Evolutionary conservation across 2,888 invertebrate species (phyloP).

Genomic region (Drosophila helvetica): DNA sequence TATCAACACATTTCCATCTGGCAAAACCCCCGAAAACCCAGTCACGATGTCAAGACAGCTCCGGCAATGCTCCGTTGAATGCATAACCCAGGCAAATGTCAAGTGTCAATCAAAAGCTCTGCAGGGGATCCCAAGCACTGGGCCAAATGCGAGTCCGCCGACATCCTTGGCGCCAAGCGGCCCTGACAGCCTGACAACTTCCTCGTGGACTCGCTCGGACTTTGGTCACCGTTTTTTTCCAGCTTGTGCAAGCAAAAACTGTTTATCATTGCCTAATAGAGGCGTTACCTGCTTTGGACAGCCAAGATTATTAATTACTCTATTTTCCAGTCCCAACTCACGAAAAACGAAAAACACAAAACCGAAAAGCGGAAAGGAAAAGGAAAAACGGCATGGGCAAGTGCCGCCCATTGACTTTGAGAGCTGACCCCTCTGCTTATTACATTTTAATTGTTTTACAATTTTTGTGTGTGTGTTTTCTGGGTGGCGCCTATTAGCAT

Average conservation of each 20-base stretch:
- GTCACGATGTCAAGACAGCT: slow-evolving; percentile 67
- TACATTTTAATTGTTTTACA: slow-evolving; percentile 82
- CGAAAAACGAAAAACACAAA: slow-evolving; percentile 9
- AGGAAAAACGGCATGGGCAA: slow-evolving; percentile 41
- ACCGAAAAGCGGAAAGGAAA: slow-evolving; percentile 5
- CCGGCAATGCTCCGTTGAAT: slow-evolving; percentile 52
- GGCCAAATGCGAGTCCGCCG: neutral
- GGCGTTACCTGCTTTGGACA: slow-evolving; percentile 65
- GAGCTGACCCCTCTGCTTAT: slow-evolving; percentile 55
- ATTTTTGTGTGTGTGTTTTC: slow-evolving; percentile 48
- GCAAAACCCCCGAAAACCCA: slow-evolving; percentile 10
- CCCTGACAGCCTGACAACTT: slow-evolving; percentile 10
- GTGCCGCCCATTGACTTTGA: slow-evolving; percentile 70
- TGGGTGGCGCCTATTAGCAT: slow-evolving; percentile 76
- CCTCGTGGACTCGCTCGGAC: neutral
- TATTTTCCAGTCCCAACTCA: slow-evolving; percentile 56
- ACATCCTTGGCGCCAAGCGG: slow-evolving; percentile 39
- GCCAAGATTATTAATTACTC: slow-evolving; percentile 74
- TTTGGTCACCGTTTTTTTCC: slow-evolving; percentile 4
- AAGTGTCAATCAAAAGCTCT: slow-evolving; percentile 75
- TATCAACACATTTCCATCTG: slow-evolving; percentile 65
- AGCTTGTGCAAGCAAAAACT: slow-evolving; percentile 55
- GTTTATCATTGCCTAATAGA: slow-evolving; percentile 79
- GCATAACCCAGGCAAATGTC: slow-evolving; percentile 62
- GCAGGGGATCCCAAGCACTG: slow-evolving; percentile 33